Base-by-base conservation (phyloP, 1,140 invertebrate species). In the Homarus americanus region DNA sequence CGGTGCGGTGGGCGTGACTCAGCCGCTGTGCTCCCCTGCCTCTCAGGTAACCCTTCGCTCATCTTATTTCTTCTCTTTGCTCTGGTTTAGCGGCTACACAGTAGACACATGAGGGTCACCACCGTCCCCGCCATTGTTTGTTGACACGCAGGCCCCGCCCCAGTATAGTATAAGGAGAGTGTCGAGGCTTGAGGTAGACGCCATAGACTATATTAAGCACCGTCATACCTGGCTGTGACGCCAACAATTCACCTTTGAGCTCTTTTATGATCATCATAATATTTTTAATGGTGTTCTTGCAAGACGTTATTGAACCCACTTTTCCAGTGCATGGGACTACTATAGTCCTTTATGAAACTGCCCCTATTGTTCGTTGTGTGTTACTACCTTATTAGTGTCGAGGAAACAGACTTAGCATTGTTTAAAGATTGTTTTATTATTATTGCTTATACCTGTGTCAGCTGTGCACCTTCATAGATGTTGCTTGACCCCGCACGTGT, bases 1-100 rank as follows among this genome's bases (percentile, higher is more conserved):
- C 66, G 87, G 66, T 90, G 87, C 72, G 87, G 87, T 38, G 87
- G 87, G 41, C 87, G 87, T 53, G 87, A 90, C 49, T 82, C 87
- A 12, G 44, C 80, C 66, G 69, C 87, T 0, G 80, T 82, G 36
- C 80, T 90, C 17, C 87, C 87, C 53, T 90, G 87, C 49, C 80
- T 90, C 40, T 76, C 87, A 90, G 87, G 87, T 90, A 90, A 90
- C 17, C 38, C 63, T n/a, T 63, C 44, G 7, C 10, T 28, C 24
- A 75, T 66, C 66, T 1, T 24, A 38, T 38, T 69, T 17, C 17
- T 41, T 83, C 24, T 38, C 63, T 40, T 12, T 83, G n/a, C n/a
- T 72, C 24, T 41, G 53, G 17, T 69, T 36, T 83, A 66, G 53
- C 34, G 53, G 17, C 36, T 72, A 34, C 58, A 66, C 80, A 66